These are phyloP conservation scores for Leucozona laternaria DNA, from an alignment of 2,888 invertebrate genomes.

Conservation along the genomic window DNA sequence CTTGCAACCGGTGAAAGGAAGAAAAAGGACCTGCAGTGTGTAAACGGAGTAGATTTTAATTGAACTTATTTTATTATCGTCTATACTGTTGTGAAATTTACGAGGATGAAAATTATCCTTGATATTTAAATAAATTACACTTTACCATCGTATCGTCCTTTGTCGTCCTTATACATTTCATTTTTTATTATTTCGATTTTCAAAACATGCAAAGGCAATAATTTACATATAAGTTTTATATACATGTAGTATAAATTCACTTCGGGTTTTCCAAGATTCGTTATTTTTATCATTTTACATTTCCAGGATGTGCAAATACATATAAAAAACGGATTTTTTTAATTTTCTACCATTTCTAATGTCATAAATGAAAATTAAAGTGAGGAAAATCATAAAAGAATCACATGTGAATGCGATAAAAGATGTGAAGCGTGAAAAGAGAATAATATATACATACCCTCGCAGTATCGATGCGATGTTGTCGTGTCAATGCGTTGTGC, in stretches of 20 bases:
- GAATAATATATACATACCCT: slow-evolving; percentile 32
- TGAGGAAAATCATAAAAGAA: slow-evolving; percentile 57
- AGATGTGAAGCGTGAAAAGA: slow-evolving; percentile 65
- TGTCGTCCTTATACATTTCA: background rate
- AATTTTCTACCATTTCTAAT: slow-evolving; percentile 68
- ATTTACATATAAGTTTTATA: slow-evolving; percentile 59
- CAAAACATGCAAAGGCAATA: slow-evolving; percentile 62
- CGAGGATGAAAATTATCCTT: slow-evolving; percentile 65
- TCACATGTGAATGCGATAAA: slow-evolving; percentile 73
- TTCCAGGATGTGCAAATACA: slow-evolving; percentile 50
- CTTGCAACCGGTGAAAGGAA: background rate
- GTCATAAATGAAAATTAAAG: slow-evolving; percentile 67
- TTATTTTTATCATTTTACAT: slow-evolving; percentile 35
- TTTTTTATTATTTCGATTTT: slow-evolving; percentile 39
- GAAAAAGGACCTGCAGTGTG: slow-evolving; percentile 26
- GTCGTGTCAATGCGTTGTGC: slow-evolving; percentile 13
- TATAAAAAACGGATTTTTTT: slow-evolving; percentile 64
- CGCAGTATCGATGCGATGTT: background rate
- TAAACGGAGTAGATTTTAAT: slow-evolving; percentile 71
- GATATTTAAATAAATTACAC: slow-evolving; percentile 75
- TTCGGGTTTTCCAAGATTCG: slow-evolving; percentile 21
- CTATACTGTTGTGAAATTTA: slow-evolving; percentile 67
- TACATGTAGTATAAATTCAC: slow-evolving; percentile 24
- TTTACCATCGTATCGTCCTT: slow-evolving; percentile 60
- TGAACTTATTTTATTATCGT: slow-evolving; percentile 76